Conservation (phyloP, 1,140 invertebrate species). For the Neoseiulus cucumeris region DNA sequence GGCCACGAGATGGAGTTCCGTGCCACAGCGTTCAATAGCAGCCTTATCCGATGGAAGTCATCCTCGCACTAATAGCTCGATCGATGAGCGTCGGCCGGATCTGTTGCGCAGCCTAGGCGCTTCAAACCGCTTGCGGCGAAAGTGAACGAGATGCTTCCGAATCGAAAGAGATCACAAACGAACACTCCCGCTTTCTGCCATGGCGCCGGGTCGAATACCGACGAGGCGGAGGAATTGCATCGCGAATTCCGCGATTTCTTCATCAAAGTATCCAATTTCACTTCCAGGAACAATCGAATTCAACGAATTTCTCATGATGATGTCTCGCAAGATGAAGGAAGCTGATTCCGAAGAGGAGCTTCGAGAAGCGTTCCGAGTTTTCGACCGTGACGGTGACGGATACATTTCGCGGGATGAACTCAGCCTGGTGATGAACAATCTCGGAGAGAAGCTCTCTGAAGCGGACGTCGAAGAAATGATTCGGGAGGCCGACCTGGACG, state of each 20-base stretch:
- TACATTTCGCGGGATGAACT: conserved; percentile 67
- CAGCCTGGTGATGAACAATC: conserved; percentile 75
- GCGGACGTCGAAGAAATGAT: conserved; percentile 81
- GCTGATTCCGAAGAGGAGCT: conserved; percentile 33
- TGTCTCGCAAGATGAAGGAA: conserved; percentile 32
- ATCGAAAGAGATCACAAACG: too few relatives aligned
- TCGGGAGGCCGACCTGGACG: conserved; percentile 64
- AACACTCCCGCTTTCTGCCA: too few relatives aligned
- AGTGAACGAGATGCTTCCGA: too few relatives aligned
- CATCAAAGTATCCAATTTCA: too few relatives aligned
- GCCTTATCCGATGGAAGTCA: too few relatives aligned
- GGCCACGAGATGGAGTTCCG: not conserved
- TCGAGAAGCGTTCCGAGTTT: conserved; percentile 32
- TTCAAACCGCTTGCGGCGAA: too few relatives aligned
- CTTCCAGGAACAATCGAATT: conserved; percentile 28
- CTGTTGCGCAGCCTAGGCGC: too few relatives aligned
- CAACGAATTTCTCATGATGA: conserved; percentile 34
- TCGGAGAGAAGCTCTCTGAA: conserved; percentile 67
- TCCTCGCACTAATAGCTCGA: too few relatives aligned
- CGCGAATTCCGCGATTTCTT: too few relatives aligned
- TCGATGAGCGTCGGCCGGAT: too few relatives aligned
- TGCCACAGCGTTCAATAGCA: not conserved
- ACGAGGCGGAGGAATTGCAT: too few relatives aligned
- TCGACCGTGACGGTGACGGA: conserved; percentile 32
- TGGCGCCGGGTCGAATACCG: too few relatives aligned